Evolutionary conservation across 2,113 vertebrate genomes (phyloP), one percentile per base, ranked within the genome.

Genomic region (Hydrochoerus hydrochaeris): DNA sequence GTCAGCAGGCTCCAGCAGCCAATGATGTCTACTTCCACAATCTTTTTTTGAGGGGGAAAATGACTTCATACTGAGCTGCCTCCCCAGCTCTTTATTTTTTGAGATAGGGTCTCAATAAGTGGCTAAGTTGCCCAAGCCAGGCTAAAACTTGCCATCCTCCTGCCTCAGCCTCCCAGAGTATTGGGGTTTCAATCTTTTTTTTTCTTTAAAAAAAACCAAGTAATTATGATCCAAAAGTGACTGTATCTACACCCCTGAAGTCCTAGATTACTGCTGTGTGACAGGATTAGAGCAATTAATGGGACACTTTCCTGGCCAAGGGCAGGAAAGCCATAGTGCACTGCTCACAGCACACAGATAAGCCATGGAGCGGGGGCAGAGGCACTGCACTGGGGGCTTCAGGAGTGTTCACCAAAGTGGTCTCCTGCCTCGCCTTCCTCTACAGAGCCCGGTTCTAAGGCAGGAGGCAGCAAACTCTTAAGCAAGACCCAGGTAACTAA

Each of bases 141-240:
- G 77, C 49, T 80, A 32, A 80, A 49, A 75, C 38, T 75, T 12
- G 41, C 73, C 22, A 54, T 35, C 28, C 30, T 80, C 49, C 49
- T 22, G 32, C 77, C 77, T 80, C 49, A 80, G 49, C 19, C 32
- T 80, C 32, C 17, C 19, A 54, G 19, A 54, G 77, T 52, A 8
- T 32, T 80, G 17, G 8, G 32, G 54, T 54, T 5, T 1, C 77
- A 54, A 44, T 49, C 44, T 32, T 49, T 46, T 78, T 46, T 85
- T 49, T 28, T 35, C 80, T 87, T 87, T 49, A 54, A 54, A 54
- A 54, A n/a, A 49, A 86, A n/a, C n/a, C 87, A 67, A 60, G 16
- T 35, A 75, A 95, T 62, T n/a, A 80, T 54, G 41, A 54, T 32
- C 58, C 82, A 63, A 82, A 88, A 85, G 13, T 16, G 60, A 67